Percentiles rank a stretch among this genome's conserved stretches.
Conservation (phyloP, 2,888 invertebrate species). For the Amphiduros pacificus region DNA sequence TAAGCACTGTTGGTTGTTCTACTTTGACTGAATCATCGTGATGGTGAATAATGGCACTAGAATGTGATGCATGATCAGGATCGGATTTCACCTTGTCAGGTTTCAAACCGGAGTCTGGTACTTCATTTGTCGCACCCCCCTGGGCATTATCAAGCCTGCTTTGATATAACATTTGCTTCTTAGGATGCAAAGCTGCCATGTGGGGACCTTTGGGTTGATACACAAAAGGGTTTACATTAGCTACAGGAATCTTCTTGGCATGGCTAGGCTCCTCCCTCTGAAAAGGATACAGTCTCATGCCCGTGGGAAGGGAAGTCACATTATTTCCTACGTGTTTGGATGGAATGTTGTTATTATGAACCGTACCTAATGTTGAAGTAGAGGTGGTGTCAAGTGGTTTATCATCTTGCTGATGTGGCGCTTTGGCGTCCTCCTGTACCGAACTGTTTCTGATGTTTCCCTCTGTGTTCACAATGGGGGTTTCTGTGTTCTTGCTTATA, state of each 20-base stretch:
- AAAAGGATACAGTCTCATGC: background rate
- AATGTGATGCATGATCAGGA: background rate
- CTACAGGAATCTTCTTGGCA: constrained; percentile 6
- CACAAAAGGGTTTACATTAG: constrained; percentile 13
- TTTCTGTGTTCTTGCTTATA: too few relatives aligned
- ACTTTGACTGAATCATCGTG: background rate
- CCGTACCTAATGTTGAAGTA: too few relatives aligned
- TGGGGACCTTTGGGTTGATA: background rate
- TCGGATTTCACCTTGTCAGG: background rate
- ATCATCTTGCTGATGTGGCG: too few relatives aligned
- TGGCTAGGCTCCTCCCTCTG: background rate
- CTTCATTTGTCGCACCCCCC: background rate
- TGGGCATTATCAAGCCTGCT: constrained; percentile 4
- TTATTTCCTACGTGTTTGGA: too few relatives aligned
- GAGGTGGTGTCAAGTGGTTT: too few relatives aligned
- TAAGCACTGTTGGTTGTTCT: background rate
- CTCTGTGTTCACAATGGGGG: too few relatives aligned
- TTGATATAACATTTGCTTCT: constrained; percentile 16
- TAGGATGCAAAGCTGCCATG: constrained; percentile 5
- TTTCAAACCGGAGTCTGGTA: background rate
- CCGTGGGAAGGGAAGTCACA: too few relatives aligned
- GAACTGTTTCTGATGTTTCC: too few relatives aligned
- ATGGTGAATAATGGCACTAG: background rate
- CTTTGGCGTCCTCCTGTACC: too few relatives aligned
- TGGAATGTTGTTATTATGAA: too few relatives aligned